Base-by-base conservation (phyloP, 1,140 invertebrate genomes). In the Contarinia nasturtii region DNA sequence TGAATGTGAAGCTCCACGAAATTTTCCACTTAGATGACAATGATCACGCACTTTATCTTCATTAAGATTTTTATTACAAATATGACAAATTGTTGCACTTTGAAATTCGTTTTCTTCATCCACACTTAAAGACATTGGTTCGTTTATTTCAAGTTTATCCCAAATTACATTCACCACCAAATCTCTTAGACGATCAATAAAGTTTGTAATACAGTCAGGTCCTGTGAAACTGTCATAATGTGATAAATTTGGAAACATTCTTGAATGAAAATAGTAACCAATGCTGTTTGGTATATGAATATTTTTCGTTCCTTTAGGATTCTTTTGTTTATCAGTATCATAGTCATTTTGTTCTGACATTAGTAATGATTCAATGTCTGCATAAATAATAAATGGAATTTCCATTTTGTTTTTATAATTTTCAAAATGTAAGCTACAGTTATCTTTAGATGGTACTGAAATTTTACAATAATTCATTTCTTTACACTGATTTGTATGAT, bases 351-450 rank as follows among this genome's bases (percentile, higher is more conserved):
- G 48, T 48, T 33, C 20, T 36, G 34, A n/a, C 43, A 51, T 15
- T 19, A 61, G 50, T n/a, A 58, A 17, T 38, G 51, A 56, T 56
- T 65, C 57, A 38, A 63, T 55, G 54, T 64, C 57, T 21, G 54
- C 57, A 50, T 63, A 63, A 46, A 63, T 52, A 36, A 55, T 49
- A 49, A 63, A 58, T 19, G 56, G 54, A 43, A 54, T 49, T 42
- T 51, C 52, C 53, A 56, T 46, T 49, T 57, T 53, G 44, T 50
- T 49, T 10, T 45, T 20, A 49, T 47, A 50, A 52, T 61, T 55
- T 41, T 52, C 50, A 52, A 60, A 60, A 10, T 27, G 3, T 5
- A 27, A 5, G 4, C 27, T 5, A 27, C 27, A 14, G 7, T 40
- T 40, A 27, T 54, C 15, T 48, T 10, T 27, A 27, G 3, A 3